Evolutionary conservation across 2,888 invertebrate genomes (phyloP).

Genomic region (Tortricodes alternella): DNA sequence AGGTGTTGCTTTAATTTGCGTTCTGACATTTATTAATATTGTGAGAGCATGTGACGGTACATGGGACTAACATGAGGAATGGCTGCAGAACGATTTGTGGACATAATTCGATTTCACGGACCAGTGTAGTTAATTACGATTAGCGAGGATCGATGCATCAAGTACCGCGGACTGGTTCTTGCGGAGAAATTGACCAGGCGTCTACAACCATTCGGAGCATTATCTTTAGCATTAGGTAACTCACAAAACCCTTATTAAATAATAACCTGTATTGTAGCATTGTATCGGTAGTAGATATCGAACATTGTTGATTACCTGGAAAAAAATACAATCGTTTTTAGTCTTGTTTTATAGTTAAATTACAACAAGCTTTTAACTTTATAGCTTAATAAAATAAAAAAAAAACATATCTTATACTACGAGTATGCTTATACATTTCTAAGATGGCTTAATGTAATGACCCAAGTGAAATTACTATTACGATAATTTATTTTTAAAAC

Average conservation of each 20-base stretch:
- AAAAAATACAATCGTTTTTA: constrained; percentile 35
- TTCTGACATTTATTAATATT: constrained; percentile 1
- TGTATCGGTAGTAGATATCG: neutral
- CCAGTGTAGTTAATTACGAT: constrained; percentile 73
- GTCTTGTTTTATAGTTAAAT: no score
- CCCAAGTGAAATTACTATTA: no score
- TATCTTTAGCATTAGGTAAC: constrained; percentile 29
- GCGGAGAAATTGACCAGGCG: constrained; percentile 68
- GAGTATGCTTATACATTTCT: no score
- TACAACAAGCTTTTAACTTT: neutral
- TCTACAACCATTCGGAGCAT: constrained; percentile 65
- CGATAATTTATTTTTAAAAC: no score
- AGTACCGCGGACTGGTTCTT: constrained; percentile 64
- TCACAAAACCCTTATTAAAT: neutral
- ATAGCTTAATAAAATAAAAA: no score
- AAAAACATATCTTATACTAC: no score
- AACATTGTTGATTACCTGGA: constrained; percentile 50
- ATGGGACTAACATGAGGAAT: constrained; percentile 49
- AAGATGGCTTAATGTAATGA: no score
- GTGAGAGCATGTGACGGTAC: neutral
- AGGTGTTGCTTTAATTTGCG: neutral
- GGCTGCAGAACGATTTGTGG: constrained; percentile 62
- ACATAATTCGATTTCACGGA: constrained; percentile 71
- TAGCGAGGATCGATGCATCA: constrained; percentile 68
- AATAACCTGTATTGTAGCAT: constrained; percentile 14